Percentiles rank a stretch among this genome's conserved stretches.
Evolutionary conservation across 1,140 invertebrate genomes (phyloP).

Genomic region (Leptinotarsa texana): DNA sequence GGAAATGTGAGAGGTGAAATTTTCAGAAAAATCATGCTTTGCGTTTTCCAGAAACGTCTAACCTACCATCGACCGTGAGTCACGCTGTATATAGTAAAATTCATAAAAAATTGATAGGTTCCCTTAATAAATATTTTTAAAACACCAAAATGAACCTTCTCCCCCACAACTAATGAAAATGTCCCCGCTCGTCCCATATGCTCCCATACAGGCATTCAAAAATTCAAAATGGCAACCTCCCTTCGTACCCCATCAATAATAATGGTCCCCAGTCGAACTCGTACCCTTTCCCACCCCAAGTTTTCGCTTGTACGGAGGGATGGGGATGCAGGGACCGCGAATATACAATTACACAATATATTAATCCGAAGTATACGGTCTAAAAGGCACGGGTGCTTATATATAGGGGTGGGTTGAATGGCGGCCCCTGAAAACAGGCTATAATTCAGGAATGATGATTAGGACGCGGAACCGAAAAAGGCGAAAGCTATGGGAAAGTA

Average conservation of each 20-base stretch:
- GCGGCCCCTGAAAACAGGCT: background rate
- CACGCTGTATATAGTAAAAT: no score
- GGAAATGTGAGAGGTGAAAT: no score
- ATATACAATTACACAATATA: conserved; percentile 18
- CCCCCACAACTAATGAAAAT: background rate
- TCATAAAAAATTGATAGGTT: no score
- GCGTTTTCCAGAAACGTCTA: no score
- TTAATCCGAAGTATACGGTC: conserved; percentile 14
- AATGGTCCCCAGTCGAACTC: background rate
- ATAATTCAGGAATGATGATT: conserved; percentile 6
- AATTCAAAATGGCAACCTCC: conserved; percentile 3
- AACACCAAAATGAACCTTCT: no score
- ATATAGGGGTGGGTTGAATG: conserved; percentile 9
- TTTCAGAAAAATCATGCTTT: no score
- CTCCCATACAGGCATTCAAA: background rate
- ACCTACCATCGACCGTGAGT: no score
- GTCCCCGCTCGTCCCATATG: background rate
- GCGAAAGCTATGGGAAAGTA: no score
- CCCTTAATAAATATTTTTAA: no score
- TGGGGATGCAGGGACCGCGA: background rate
- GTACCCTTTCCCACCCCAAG: conserved; percentile 9
- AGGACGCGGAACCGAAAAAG: background rate
- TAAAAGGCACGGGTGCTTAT: background rate
- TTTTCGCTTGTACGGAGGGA: conserved; percentile 8
- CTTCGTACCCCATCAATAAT: background rate